A percentile compares a stretch with the other conserved stretches of the same genome.
Conservation (phyloP, 2,797 vertebrate genomes). For the Brachymystax lenok region DNA sequence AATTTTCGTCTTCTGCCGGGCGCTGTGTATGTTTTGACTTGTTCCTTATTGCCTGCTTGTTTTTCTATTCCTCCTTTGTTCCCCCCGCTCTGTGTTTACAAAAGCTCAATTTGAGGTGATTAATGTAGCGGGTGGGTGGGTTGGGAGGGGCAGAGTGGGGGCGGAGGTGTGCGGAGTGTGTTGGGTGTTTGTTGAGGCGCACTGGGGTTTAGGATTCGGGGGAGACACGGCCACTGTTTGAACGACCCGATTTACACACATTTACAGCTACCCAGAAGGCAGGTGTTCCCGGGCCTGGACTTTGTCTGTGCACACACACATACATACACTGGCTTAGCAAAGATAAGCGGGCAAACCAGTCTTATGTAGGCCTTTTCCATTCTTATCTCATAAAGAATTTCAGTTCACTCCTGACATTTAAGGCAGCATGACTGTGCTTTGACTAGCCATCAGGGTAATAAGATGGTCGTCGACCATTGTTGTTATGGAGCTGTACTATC, state of each 20-base stretch:
- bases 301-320: slow-evolving; percentile 57
- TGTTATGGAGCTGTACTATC: no score
- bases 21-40: slow-evolving; percentile 71
- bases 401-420: background rate
- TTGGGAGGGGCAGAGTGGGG: no score
- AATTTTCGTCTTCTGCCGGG: slow-evolving; percentile 84
- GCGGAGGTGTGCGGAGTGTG: background rate
- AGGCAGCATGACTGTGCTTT: background rate
- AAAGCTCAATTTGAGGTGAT: slow-evolving; percentile 91
- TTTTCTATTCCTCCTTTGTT: slow-evolving; percentile 69
- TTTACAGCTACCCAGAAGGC: slow-evolving; percentile 70
- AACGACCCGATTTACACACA: slow-evolving; percentile 83
- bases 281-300: slow-evolving; percentile 82
- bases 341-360: background rate
- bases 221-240: slow-evolving; percentile 82
- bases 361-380: slow-evolving; percentile 25
- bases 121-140: slow-evolving; percentile 75
- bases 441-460: background rate
- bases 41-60: slow-evolving; percentile 80
- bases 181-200: slow-evolving; percentile 76
- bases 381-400: slow-evolving; percentile 36
- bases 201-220: slow-evolving; percentile 71
- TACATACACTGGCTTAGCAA: background rate
- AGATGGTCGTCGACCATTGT: background rate
- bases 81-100: slow-evolving; percentile 85